Conservation (phyloP, 2,888 invertebrate genomes). For the Fissipunctia ypsillon region DNA sequence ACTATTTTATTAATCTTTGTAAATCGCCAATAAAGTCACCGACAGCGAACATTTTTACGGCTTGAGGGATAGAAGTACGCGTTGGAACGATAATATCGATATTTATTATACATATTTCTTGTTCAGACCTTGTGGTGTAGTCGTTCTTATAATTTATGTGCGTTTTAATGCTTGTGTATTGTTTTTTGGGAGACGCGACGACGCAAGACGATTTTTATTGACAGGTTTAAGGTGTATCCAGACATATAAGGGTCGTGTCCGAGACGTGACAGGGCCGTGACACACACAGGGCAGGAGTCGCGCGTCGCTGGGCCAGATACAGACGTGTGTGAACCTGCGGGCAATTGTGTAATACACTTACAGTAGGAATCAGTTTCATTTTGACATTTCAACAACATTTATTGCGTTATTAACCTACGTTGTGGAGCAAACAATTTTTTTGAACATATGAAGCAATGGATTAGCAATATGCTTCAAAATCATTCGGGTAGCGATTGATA, state of each 20-base stretch:
- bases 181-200: neutral
- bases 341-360: too few species aligned
- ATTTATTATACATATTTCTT: constrained; percentile 47
- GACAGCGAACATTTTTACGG: constrained; percentile 51
- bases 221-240: neutral
- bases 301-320: too few species aligned
- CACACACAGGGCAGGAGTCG: too few species aligned
- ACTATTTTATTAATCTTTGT: constrained; percentile 59
- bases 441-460: too few species aligned
- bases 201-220: neutral
- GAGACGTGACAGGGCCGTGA: too few species aligned
- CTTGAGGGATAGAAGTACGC: constrained; percentile 34
- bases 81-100: constrained; percentile 36
- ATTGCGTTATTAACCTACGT: too few species aligned
- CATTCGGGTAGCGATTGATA: too few species aligned
- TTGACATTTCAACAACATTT: too few species aligned
- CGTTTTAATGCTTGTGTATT: neutral
- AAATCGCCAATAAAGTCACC: constrained; percentile 58
- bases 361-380: too few species aligned
- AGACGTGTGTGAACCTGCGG: too few species aligned
- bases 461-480: too few species aligned
- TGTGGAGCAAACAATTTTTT: too few species aligned
- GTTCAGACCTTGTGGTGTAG: constrained; percentile 25
- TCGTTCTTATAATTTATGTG: constrained; percentile 21
- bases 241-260: neutral